These are phyloP conservation scores for Marcusenius ussheri DNA, from an alignment of 2,113 vertebrate species.

Conservation along the genomic window DNA sequence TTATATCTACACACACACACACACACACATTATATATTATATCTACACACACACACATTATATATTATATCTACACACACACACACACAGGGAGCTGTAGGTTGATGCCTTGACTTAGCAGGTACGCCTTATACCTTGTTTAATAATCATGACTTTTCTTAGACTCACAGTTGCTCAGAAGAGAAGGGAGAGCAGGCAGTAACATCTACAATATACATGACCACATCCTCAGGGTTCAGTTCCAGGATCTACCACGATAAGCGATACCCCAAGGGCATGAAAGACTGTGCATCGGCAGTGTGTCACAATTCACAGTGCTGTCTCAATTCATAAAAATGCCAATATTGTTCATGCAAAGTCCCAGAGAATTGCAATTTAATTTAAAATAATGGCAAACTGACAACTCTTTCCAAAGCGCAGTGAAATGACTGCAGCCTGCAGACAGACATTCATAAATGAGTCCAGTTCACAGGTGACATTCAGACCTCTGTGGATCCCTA, in stretches of 20 bases:
- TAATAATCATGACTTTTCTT: neutral
- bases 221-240: neutral
- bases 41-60: too few relatives aligned
- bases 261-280: neutral
- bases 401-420: conserved; percentile 53
- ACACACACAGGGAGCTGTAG: neutral
- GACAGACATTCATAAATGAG: conserved; percentile 57
- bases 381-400: conserved; percentile 29
- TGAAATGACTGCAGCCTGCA: conserved; percentile 45
- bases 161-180: neutral
- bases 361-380: neutral
- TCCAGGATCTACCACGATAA: neutral
- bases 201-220: neutral
- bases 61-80: neutral
- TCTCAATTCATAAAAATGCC: conserved; percentile 14
- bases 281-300: neutral
- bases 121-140: neutral
- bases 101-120: neutral
- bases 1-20: too few relatives aligned
- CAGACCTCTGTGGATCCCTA: conserved; percentile 42
- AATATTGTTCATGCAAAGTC: conserved; percentile 6
- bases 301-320: neutral
- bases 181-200: neutral
- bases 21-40: too few relatives aligned
- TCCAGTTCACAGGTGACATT: conserved; percentile 53